Evolutionary conservation across 1,140 invertebrate species (phyloP).

Genomic region (Copidosoma floridanum): DNA sequence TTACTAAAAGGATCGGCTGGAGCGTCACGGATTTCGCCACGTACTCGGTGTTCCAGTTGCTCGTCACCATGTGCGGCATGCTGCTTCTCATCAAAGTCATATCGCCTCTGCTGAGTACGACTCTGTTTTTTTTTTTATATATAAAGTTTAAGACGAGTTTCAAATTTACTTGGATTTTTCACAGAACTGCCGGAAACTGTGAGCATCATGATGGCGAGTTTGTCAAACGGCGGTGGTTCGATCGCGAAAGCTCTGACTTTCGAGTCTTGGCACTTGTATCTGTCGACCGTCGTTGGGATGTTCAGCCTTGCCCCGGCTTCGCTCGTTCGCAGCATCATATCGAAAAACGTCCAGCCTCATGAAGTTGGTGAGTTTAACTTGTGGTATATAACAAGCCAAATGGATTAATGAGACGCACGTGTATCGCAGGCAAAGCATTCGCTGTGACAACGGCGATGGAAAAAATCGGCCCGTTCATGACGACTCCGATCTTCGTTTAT

Average conservation of each 20-base stretch:
- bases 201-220: background rate
- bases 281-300: conserved; percentile 54
- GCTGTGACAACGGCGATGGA: conserved; percentile 64
- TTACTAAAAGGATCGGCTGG: conserved; percentile 67
- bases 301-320: conserved; percentile 61
- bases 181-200: conserved; percentile 30
- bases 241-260: conserved; percentile 53
- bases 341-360: conserved; percentile 63
- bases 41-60: conserved; percentile 24
- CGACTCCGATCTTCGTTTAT: conserved; percentile 62
- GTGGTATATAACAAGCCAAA: background rate
- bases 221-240: conserved; percentile 14
- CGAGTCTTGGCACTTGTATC: conserved; percentile 66
- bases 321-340: conserved; percentile 63
- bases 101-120: background rate
- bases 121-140: background rate
- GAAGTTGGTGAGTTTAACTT: conserved; percentile 61
- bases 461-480: conserved; percentile 60
- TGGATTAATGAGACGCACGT: conserved; percentile 14
- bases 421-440: conserved; percentile 61
- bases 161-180: conserved; percentile 11
- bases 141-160: background rate
- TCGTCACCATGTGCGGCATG: conserved; percentile 8
- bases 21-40: conserved; percentile 59
- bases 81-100: conserved; percentile 14